These are phyloP conservation scores for Dreissena polymorpha DNA, from an alignment of 1,140 invertebrate species.

Conservation along the genomic window DNA sequence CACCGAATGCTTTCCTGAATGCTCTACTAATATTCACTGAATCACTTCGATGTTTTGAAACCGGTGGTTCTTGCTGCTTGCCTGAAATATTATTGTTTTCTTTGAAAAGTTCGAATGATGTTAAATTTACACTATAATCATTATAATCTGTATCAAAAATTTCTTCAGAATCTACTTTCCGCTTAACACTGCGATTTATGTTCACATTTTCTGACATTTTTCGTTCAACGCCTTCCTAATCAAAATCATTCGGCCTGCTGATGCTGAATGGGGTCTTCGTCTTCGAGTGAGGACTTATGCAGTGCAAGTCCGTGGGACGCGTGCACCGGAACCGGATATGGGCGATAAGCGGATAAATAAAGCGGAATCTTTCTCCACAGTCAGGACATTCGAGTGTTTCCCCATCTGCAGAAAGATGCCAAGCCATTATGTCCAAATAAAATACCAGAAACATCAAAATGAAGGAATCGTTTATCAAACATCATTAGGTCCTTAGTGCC, in stretches of 20 bases:
- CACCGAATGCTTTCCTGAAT: conserved; percentile 66
- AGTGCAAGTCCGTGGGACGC: background rate
- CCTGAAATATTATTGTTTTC: background rate
- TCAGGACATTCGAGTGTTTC: conserved; percentile 66
- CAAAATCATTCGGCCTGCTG: background rate
- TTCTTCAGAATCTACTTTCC: conserved; percentile 3
- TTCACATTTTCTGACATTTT: too few relatives aligned
- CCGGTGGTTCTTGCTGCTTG: background rate
- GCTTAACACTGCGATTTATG: background rate
- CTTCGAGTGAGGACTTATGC: background rate
- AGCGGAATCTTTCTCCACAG: conserved; percentile 74
- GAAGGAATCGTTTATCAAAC: too few relatives aligned
- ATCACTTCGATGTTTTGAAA: conserved; percentile 13
- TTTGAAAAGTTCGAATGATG: background rate
- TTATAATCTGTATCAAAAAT: background rate
- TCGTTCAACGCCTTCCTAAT: background rate
- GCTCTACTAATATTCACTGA: conserved; percentile 62
- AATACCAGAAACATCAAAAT: too few relatives aligned
- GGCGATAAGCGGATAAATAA: conserved; percentile 72
- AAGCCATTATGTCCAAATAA: too few relatives aligned
- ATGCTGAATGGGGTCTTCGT: background rate
- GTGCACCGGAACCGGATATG: conserved; percentile 76
- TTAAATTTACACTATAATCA: background rate
- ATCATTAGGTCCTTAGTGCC: background rate
- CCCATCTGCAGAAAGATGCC: background rate